Evolutionary conservation across 2,888 invertebrate species (phyloP), one percentile per base, ranked within the genome.

Genomic region (Agonopterix subpropinquella): DNA sequence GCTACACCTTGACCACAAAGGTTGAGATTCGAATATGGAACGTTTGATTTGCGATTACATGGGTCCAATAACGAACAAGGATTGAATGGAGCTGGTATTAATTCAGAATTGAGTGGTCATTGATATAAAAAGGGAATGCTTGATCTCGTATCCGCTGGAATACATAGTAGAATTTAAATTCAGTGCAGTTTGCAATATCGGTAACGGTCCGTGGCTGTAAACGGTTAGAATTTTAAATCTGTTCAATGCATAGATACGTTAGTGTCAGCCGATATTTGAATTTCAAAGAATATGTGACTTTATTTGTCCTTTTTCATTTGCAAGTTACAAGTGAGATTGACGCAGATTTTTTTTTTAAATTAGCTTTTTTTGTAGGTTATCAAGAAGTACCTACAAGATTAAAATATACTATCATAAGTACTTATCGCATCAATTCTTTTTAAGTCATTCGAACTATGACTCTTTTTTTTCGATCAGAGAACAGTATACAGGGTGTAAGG

Each of bases 171-270:
- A 67, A 77, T 79, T 80, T 73, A 75, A 74, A 80, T 80, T 75
- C 80, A 74, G 67, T 64, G 70, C 73, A 56, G 60, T 64, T 67
- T 61, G 67, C 77, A 68, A 75, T 79, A 80, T 79, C 73, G 77
- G 80, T 79, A 74, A 78, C 80, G 74, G 75, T 66, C 68, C 72
- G 57, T 64, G 68, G 13, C 65, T 67, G 69, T 61, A 57, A 67
- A 62, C 72, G 67, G 65, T 72, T 71, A 77, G 77, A 77, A 80
- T 80, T 79, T 80, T 78, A 79, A 79, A 80, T 73, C 65, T 63
- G 64, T 65, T 39, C n/a, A n/a, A 11, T 44, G 37, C 45, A 18
- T 41, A 45, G 44, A 44, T 44, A 48, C 43, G 39, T 28, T 28
- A 28, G 28, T 28, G 28, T 28, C 28, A 28, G 28, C 28, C 28